These are phyloP conservation scores for Anastatus disparis DNA, from an alignment of 1,140 invertebrate species.

Conservation along the genomic window DNA sequence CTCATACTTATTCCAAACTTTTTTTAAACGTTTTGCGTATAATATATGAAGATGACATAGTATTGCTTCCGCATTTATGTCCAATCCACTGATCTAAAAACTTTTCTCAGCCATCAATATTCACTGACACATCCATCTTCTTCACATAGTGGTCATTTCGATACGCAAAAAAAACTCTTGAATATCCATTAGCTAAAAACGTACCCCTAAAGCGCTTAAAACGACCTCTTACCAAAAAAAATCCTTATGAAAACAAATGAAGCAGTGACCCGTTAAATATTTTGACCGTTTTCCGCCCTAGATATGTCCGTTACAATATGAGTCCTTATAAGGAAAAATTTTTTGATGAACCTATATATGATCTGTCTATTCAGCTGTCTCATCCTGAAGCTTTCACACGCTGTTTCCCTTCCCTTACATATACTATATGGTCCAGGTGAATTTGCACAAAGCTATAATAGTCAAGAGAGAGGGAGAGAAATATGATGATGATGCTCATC, in stretches of 20 bases:
- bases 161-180: too few species aligned
- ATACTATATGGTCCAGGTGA: constrained; percentile 19
- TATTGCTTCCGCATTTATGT: too few species aligned
- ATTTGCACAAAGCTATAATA: constrained; percentile 21
- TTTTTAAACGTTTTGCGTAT: too few species aligned
- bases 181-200: too few species aligned
- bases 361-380: constrained; percentile 18
- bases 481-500: not conserved
- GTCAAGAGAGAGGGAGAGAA: not conserved
- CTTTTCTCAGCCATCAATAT: too few species aligned
- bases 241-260: constrained; percentile 8
- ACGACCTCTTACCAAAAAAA: too few species aligned
- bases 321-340: not conserved
- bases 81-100: too few species aligned
- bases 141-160: too few species aligned
- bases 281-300: constrained; percentile 13
- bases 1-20: too few species aligned
- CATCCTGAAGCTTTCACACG: constrained; percentile 26
- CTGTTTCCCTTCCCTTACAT: not conserved
- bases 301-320: constrained; percentile 11
- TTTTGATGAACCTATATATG: not conserved
- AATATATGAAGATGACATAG: too few species aligned
- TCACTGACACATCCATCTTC: too few species aligned
- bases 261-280: constrained; percentile 26
- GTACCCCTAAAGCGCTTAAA: not conserved